A percentile compares a stretch with the other conserved stretches of the same genome.
phyloP scores from a whole-genome alignment of 2,888 invertebrate species.

The Leptinotarsa haldemani region DNA sequence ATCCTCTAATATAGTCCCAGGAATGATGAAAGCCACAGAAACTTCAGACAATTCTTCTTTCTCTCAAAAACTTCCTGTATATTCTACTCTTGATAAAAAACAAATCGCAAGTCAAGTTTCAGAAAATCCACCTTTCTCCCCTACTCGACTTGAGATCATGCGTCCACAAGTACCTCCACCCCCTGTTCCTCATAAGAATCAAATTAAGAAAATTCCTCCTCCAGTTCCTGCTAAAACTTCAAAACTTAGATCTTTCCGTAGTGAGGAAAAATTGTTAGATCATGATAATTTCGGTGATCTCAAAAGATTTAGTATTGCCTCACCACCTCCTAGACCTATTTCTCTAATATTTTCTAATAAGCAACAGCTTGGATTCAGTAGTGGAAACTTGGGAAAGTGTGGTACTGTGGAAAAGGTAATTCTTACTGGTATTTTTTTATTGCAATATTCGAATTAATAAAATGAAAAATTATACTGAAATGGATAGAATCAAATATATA shows the following conservation, averaged over 20 bases:
- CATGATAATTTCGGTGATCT: constrained; percentile 24
- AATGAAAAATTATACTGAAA: neutral
- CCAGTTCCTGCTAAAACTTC: constrained; percentile 48
- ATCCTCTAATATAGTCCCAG: neutral
- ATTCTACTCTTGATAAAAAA: constrained; percentile 2
- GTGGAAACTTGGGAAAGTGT: constrained; percentile 43
- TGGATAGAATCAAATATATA: constrained; percentile 1
- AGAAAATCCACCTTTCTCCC: constrained; percentile 24
- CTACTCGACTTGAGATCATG: constrained; percentile 23
- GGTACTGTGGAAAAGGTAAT: constrained; percentile 48
- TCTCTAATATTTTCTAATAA: constrained; percentile 50
- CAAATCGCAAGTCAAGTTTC: constrained; percentile 21
- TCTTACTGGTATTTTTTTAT: constrained; percentile 8
- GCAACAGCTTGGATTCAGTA: constrained; percentile 48
- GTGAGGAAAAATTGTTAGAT: constrained; percentile 51
- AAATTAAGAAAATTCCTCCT: constrained; percentile 47
- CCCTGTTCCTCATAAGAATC: constrained; percentile 39
- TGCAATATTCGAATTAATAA: neutral
- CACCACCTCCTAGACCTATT: constrained; percentile 45
- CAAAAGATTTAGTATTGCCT: constrained; percentile 33
- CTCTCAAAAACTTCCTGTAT: no score
- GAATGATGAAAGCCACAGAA: neutral
- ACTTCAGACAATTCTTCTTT: neutral
- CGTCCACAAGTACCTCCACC: constrained; percentile 41
- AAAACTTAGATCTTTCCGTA: constrained; percentile 45